Base-by-base conservation (phyloP, 2,113 vertebrate species). In the Lipophrys pholis region DNA sequence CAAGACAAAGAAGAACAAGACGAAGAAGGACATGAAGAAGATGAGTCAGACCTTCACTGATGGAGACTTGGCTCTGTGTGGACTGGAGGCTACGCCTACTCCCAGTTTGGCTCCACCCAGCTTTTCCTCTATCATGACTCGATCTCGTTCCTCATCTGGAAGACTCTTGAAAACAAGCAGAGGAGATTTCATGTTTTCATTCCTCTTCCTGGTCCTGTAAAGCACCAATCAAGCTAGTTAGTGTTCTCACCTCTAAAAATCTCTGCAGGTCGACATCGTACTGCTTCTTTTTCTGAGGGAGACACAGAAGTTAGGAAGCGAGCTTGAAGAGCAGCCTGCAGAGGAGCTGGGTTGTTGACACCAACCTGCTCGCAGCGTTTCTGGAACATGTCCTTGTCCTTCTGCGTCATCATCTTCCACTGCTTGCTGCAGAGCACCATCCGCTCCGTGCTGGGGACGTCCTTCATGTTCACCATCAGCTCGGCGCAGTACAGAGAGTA, bases 391-490 rank as follows among this genome's bases (percentile, higher is more conserved):
- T 95, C 94, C 82, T 95, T 95, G 82, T 95, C 94, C 16, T 94
- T 94, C 78, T 94, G 94, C 0, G 91, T 94, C 94, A 94, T 94
- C 81, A 94, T 79, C 63, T 94, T 95, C 94, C 94, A 95, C 82
- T 93, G 93, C 54, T 94, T 94, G 43, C 94, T 94, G 87, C 94
- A 95, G n/a, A 94, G 86, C 0, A 94, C 94, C 94, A 95, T 95
- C 8, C 94, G 88, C 90, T 95, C 94, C 0, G 94, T 95, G 78
- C 93, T 93, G 0, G 93, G 94, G 3, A 95, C 93, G 16, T 95
- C 93, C 88, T 95, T 95, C 93, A 95, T 94, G 89, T 94, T 95
- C n/a, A 94, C 93, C 93, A 95, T 95, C 58, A 95, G 92, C 87
- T 95, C 94, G 0, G 94, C 94, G 2, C 94, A 95, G 89, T 94